A percentile compares a stretch with the other conserved stretches of the same genome.
Conservation (phyloP, 2,113 vertebrate species). For the Hassar affinis region DNA sequence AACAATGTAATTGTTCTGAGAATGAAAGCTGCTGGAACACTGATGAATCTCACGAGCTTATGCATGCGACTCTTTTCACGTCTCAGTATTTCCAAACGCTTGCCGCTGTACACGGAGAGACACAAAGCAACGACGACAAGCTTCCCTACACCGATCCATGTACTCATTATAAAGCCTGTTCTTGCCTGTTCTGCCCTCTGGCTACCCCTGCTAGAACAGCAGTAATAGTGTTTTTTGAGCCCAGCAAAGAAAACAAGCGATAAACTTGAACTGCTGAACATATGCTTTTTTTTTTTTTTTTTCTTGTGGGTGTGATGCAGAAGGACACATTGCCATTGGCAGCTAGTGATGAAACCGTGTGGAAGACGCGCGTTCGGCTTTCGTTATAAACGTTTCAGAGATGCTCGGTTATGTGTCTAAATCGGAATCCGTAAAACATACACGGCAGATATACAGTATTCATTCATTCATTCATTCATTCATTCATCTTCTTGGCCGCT, state of each 20-base stretch:
- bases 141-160: conserved; percentile 6
- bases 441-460: no score
- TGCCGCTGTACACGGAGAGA: no score
- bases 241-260: conserved; percentile 14
- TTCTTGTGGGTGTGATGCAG: neutral
- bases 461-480: no score
- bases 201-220: conserved; percentile 4
- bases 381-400: conserved; percentile 24
- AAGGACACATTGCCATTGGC: conserved; percentile 57
- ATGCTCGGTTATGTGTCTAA: neutral
- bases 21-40: neutral
- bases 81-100: neutral
- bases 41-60: neutral
- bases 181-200: conserved; percentile 30
- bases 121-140: neutral
- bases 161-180: conserved; percentile 37
- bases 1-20: neutral
- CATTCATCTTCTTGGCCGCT: no score
- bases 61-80: neutral
- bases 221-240: conserved; percentile 13
- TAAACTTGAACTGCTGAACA: conserved; percentile 20
- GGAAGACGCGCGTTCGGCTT: conserved; percentile 59
- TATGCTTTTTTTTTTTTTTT: neutral
- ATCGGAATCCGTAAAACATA: neutral
- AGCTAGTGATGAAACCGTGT: conserved; percentile 71